phyloP scores from a whole-genome alignment of 2,113 vertebrate species.

The Ia io region DNA sequence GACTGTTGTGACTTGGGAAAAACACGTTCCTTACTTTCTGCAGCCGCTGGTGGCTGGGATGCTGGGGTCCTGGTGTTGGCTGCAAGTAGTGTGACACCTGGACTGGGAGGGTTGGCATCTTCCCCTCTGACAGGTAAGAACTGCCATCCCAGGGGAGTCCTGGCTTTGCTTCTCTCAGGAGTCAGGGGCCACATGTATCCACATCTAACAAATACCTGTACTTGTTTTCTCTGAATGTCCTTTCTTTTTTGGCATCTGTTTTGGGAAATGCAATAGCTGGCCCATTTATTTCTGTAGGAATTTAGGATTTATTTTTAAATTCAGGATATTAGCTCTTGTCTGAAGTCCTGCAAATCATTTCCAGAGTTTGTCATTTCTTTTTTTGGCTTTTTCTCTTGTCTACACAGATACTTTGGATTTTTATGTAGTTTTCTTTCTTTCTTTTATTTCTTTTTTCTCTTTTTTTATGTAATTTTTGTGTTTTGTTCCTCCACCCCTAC shows the following conservation, averaged over 20 bases:
- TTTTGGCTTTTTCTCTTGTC: background rate
- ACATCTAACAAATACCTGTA: background rate
- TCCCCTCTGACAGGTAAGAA: background rate
- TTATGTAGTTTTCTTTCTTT: background rate
- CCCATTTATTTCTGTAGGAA: background rate
- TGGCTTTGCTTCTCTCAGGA: background rate
- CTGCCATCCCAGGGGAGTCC: background rate
- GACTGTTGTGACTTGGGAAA: background rate
- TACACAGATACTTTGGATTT: background rate
- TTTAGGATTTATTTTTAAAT: background rate
- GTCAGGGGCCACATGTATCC: background rate
- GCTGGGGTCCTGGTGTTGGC: background rate
- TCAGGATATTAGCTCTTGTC: background rate
- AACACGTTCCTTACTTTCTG: background rate
- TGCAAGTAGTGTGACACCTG: background rate
- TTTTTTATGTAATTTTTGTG: background rate
- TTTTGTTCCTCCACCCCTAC: background rate
- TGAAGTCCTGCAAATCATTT: background rate
- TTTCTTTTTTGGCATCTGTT: background rate
- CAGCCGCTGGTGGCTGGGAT: background rate
- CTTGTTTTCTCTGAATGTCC: too few relatives aligned
- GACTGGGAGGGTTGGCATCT: background rate
- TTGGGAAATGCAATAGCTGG: background rate
- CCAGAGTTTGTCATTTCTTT: background rate
- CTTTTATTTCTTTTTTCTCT: too few relatives aligned